Evolutionary conservation across 2,113 vertebrate genomes (phyloP).

Genomic region (Nestor notabilis): DNA sequence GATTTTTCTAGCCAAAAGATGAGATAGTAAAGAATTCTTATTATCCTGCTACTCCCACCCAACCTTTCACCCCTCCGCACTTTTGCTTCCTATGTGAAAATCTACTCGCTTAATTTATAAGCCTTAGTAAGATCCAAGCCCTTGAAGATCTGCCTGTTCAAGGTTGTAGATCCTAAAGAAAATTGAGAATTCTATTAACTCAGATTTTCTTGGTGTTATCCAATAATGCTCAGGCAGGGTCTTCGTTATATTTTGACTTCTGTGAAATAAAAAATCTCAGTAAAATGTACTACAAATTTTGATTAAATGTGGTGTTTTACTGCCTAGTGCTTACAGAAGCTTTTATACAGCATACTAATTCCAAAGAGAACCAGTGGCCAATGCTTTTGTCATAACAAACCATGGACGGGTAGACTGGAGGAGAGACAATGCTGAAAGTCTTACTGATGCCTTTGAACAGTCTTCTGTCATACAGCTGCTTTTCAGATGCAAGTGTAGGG

Average conservation of each 20-base stretch:
- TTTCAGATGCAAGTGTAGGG: not conserved
- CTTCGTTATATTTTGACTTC: not conserved
- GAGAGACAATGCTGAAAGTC: not conserved
- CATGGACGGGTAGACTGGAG: fast-evolving
- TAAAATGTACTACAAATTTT: not conserved
- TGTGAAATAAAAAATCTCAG: not conserved
- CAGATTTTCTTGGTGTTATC: not conserved
- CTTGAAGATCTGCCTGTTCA: not conserved
- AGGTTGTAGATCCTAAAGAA: not conserved
- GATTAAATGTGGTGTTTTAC: not conserved
- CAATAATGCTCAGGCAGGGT: not conserved
- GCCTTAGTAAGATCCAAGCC: not conserved
- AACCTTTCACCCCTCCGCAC: not conserved
- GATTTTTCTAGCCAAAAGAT: not conserved
- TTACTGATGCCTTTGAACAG: not conserved
- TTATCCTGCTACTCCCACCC: not conserved
- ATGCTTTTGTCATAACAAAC: not conserved
- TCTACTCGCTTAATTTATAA: not conserved
- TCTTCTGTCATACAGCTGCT: not conserved
- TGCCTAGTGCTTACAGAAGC: not conserved
- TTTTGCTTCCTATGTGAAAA: constrained; percentile 10
- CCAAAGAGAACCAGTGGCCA: not conserved
- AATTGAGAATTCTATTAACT: not conserved
- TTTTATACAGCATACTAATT: not conserved
- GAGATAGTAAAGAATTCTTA: not conserved